Conservation (phyloP, 2,797 vertebrate genomes). For the Sphaeramia orbicularis region DNA sequence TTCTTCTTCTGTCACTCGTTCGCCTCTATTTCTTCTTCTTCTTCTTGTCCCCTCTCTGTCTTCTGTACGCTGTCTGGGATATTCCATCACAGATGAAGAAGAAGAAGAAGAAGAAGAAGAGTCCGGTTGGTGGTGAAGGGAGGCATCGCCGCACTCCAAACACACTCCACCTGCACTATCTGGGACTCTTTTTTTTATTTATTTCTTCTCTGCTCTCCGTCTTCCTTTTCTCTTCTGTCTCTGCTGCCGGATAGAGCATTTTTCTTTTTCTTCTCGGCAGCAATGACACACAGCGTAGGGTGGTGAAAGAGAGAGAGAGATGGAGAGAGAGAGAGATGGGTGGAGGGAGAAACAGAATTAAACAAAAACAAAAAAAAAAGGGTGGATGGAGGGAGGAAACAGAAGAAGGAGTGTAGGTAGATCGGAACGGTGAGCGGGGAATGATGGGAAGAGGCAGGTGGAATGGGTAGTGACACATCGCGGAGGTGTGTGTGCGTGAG, state of each 20-base stretch:
- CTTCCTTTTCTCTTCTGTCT: slow-evolving; percentile 40
- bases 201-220: slow-evolving; percentile 23
- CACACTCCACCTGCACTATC: slow-evolving; percentile 36
- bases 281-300: slow-evolving; percentile 70
- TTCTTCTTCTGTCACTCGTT: too few species aligned
- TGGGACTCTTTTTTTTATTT: slow-evolving; percentile 43
- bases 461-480: slow-evolving; percentile 79
- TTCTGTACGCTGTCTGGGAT: slow-evolving; percentile 45
- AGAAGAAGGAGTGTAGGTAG: slow-evolving; percentile 74
- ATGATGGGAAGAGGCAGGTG: slow-evolving; percentile 72
- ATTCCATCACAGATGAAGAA: slow-evolving; percentile 78
- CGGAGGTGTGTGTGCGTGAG: slow-evolving; percentile 70
- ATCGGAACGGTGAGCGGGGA: slow-evolving; percentile 59
- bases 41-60: slow-evolving; percentile 37
- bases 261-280: slow-evolving; percentile 58
- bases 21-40: slow-evolving; percentile 39
- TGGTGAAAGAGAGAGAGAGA: slow-evolving; percentile 54
- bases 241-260: slow-evolving; percentile 53
- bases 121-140: slow-evolving; percentile 35
- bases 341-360: slow-evolving; percentile 55
- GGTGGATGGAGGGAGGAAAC: slow-evolving; percentile 30
- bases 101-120: too few species aligned
- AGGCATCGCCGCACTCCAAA: slow-evolving; percentile 34
- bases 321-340: slow-evolving; percentile 63
- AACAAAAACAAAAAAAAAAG: slow-evolving; percentile 37